Evolutionary conservation across 2,113 vertebrate genomes (phyloP), one percentile per base, ranked within the genome.

Genomic region (Cyphomyrus discorhynchus): DNA sequence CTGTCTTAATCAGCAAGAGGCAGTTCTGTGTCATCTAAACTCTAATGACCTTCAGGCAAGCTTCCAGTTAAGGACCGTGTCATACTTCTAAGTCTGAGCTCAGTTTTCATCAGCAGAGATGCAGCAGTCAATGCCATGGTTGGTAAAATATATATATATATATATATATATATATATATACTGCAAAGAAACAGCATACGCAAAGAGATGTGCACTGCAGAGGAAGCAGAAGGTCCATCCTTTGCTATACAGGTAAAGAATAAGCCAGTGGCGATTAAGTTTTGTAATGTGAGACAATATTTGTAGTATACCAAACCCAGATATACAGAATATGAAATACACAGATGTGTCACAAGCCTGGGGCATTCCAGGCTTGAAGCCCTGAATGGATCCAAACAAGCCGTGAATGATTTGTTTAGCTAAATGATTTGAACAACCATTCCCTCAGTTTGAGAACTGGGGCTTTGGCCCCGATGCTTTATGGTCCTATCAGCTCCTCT

Each of bases 31-130:
- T 42, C 74, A 80, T 80, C 74, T 39, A 80, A 80, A 80, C 74
- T 80, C 74, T 80, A 42, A 80, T 19, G 74, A 80, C 74, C 74
- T 80, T 80, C 74, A 80, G 74, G 35, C 74, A 80, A 80, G 74
- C 74, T 19, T 80, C 35, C 74, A 80, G 74, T 39, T 42, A 80
- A 42, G 74, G 74, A 80, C 74, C 35, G 74, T 80, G 74, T 80
- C 74, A 80, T 42, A 80, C 74, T 80, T 80, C 62, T 70, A 27
- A 70, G 62, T 70, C 62, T 13, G n/a, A 70, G 62, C 62, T 70
- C n/a, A 70, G 62, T 31, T 70, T 70, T 31, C 62, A 70, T 70
- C 74, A 42, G 31, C 74, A 80, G 74, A 39, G 35, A 15, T 42
- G 74, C 35, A 42, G 74, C 15, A 35, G 74, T 77, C 70, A 42